Evolutionary conservation across 2,113 vertebrate genomes (phyloP).

Genomic region (Dromas ardeola): DNA sequence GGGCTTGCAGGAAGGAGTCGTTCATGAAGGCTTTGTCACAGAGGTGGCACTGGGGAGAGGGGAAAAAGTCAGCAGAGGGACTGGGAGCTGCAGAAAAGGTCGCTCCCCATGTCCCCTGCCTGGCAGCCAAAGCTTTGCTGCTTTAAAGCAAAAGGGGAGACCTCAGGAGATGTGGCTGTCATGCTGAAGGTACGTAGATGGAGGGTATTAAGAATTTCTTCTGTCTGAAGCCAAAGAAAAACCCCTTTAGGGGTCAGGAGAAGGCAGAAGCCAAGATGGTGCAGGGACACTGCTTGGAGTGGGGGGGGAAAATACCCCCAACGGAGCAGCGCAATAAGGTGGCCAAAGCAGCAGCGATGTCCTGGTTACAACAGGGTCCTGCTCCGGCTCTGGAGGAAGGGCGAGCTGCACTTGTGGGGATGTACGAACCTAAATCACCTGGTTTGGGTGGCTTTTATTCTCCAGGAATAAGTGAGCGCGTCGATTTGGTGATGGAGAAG

Average conservation of each 20-base stretch:
- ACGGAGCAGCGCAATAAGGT: not conserved
- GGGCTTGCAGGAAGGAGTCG: constrained; percentile 72
- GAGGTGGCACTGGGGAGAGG: constrained; percentile 70
- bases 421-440: not conserved
- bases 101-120: not conserved
- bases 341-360: not conserved
- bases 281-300: not conserved
- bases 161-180: not conserved
- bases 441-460: not conserved
- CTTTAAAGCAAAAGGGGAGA: not conserved
- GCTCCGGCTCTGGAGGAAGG: not conserved
- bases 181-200: not conserved
- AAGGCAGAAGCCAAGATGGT: not conserved
- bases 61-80: not conserved
- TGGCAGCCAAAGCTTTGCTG: not conserved
- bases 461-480: not conserved
- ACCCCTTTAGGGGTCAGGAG: not conserved
- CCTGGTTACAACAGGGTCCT: not conserved
- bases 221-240: not conserved
- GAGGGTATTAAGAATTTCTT: not conserved
- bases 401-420: not conserved
- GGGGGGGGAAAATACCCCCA: not conserved
- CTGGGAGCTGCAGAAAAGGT: not conserved
- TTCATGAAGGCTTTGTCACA: constrained; percentile 81
- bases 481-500: not conserved